A percentile compares a stretch with the other conserved stretches of the same genome.
Evolutionary conservation across 2,888 invertebrate species (phyloP).

Genomic region (Drosophila phalerata): DNA sequence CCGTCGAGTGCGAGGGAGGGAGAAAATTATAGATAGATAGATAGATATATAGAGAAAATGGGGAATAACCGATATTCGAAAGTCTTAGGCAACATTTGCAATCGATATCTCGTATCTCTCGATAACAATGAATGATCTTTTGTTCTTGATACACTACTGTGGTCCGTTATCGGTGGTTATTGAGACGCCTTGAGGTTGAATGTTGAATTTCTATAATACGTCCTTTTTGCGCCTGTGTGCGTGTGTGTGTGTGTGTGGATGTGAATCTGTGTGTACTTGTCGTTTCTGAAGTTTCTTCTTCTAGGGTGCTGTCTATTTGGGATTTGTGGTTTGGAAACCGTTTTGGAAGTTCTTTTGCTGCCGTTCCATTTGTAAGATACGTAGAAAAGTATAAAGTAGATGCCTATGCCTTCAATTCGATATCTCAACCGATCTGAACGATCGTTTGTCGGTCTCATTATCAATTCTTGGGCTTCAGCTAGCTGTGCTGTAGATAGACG

Average conservation of each 20-base stretch:
- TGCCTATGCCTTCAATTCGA: conserved; percentile 15
- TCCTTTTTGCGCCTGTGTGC: not conserved
- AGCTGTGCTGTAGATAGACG: conserved; percentile 57
- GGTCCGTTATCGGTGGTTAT: conserved; percentile 69
- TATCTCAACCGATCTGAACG: not conserved
- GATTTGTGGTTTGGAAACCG: conserved; percentile 61
- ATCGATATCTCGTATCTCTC: conserved; percentile 24
- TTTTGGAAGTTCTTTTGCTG: conserved; percentile 50
- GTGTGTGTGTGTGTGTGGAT: not conserved
- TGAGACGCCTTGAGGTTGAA: conserved; percentile 42
- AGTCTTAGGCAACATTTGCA: conserved; percentile 39
- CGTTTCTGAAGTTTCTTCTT: conserved; percentile 10
- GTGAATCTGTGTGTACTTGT: not conserved
- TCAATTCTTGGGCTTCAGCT: conserved; percentile 17
- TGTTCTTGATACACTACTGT: conserved; percentile 55
- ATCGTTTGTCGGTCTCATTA: conserved; percentile 2
- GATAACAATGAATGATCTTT: conserved; percentile 48
- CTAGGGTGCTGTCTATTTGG: conserved; percentile 1
- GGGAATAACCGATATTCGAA: conserved; percentile 2
- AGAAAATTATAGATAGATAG: not conserved
- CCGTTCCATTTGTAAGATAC: conserved; percentile 48
- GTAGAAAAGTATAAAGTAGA: conserved; percentile 54
- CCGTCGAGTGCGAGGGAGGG: conserved; percentile 24
- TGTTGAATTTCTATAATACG: conserved; percentile 3
- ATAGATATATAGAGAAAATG: not conserved